Conservation (phyloP, 1,140 invertebrate genomes). For the Liolophura sinensis region DNA sequence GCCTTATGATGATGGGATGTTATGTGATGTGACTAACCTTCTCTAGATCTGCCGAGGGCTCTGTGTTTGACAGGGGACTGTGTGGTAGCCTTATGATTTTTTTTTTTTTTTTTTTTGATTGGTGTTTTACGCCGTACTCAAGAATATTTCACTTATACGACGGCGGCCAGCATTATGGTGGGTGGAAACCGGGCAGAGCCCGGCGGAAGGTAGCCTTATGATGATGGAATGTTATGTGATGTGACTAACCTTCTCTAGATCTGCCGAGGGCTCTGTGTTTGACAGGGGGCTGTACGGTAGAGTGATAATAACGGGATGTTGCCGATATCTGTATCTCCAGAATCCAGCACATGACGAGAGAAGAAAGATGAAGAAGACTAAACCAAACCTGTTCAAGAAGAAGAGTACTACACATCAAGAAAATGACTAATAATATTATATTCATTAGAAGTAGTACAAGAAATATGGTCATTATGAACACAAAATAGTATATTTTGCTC, state of each 20-base stretch:
- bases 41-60: not conserved
- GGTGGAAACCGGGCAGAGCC: too few species aligned
- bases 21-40: too few species aligned
- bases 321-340: constrained; percentile 33
- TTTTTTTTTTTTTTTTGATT: too few species aligned
- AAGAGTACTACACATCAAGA: not conserved
- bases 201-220: too few species aligned
- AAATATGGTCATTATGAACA: not conserved
- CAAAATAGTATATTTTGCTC: not conserved
- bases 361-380: constrained; percentile 41
- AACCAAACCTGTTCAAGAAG: constrained; percentile 35
- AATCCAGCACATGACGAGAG: constrained; percentile 34
- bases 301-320: not conserved
- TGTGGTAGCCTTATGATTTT: too few species aligned
- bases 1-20: too few species aligned
- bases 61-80: constrained; percentile 19
- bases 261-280: constrained; percentile 4
- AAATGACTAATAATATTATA: not conserved
- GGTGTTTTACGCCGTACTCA: constrained; percentile 9
- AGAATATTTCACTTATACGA: too few species aligned
- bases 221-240: too few species aligned
- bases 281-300: constrained; percentile 20
- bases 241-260: too few species aligned
- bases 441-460: not conserved
- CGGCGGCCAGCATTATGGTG: too few species aligned